Evolutionary conservation across 2,888 invertebrate genomes (phyloP).

Genomic region (Troglohyphantes excavatus): DNA sequence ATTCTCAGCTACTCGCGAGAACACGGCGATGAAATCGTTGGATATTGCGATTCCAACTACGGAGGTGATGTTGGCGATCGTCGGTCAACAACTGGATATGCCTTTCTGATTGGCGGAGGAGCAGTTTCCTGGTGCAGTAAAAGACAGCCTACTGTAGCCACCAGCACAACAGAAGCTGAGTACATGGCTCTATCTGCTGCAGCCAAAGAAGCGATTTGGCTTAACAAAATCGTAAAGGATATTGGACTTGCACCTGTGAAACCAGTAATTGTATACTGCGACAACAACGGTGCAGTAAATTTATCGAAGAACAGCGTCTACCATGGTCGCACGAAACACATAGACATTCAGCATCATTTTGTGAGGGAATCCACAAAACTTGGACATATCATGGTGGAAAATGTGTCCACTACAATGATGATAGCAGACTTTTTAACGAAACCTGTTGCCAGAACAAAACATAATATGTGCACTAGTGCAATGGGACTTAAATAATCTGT

Average conservation of each 20-base stretch:
- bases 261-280: background rate
- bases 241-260: background rate
- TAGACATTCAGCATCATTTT: slow-evolving; percentile 22
- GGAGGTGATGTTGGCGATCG: slow-evolving; percentile 62
- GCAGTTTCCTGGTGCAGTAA: slow-evolving; percentile 70
- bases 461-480: background rate
- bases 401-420: background rate
- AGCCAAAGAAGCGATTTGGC: slow-evolving; percentile 78
- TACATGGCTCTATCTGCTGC: slow-evolving; percentile 79
- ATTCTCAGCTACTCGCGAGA: background rate
- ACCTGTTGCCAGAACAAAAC: background rate
- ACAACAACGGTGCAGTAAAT: slow-evolving; percentile 1
- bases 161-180: slow-evolving; percentile 80
- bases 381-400: background rate
- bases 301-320: background rate
- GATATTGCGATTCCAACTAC: slow-evolving; percentile 79
- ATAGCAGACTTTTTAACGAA: background rate
- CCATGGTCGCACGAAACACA: background rate
- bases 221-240: slow-evolving; percentile 26
- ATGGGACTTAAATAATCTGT: no score
- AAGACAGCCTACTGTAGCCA: slow-evolving; percentile 78
- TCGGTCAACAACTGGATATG: slow-evolving; percentile 77
- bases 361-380: background rate
- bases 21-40: slow-evolving; percentile 1
- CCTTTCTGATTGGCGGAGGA: slow-evolving; percentile 34